phyloP scores from a whole-genome alignment of 2,888 invertebrate genomes.

The Melolontha melolontha region DNA sequence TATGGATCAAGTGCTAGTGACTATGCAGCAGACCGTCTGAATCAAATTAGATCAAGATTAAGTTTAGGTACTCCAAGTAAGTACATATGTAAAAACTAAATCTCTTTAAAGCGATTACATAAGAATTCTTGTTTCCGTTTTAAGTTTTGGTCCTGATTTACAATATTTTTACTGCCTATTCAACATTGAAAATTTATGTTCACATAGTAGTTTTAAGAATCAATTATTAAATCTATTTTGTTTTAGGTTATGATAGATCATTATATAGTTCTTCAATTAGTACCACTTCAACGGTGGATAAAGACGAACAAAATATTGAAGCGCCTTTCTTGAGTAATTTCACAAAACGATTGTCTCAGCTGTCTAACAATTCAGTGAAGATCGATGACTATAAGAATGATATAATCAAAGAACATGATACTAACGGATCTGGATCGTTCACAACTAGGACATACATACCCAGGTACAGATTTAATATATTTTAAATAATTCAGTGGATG shows the following conservation, averaged over 20 bases:
- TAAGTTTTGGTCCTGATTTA: too few relatives aligned
- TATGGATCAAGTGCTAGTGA: constrained; percentile 49
- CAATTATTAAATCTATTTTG: neutral
- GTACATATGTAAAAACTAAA: neutral
- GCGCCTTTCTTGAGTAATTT: constrained; percentile 80
- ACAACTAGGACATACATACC: constrained; percentile 46
- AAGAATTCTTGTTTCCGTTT: too few relatives aligned
- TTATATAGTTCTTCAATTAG: constrained; percentile 40
- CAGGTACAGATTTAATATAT: constrained; percentile 44
- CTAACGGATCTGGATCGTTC: constrained; percentile 56
- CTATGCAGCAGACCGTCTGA: constrained; percentile 68
- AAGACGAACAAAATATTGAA: constrained; percentile 66
- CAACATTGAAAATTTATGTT: too few relatives aligned
- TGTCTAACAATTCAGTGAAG: constrained; percentile 53
- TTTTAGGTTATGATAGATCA: constrained; percentile 55
- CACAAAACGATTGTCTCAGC: constrained; percentile 71
- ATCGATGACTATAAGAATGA: constrained; percentile 59
- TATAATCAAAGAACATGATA: constrained; percentile 62
- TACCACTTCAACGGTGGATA: constrained; percentile 45
- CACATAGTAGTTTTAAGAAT: too few relatives aligned
- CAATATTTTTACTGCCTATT: too few relatives aligned
- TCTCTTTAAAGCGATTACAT: too few relatives aligned
- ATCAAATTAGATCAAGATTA: constrained; percentile 71
- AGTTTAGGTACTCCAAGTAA: constrained; percentile 63
- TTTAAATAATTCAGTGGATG: neutral